phyloP scores from a whole-genome alignment of 64 coral and sea anemone genomes.

The Montipora efflorescens region DNA sequence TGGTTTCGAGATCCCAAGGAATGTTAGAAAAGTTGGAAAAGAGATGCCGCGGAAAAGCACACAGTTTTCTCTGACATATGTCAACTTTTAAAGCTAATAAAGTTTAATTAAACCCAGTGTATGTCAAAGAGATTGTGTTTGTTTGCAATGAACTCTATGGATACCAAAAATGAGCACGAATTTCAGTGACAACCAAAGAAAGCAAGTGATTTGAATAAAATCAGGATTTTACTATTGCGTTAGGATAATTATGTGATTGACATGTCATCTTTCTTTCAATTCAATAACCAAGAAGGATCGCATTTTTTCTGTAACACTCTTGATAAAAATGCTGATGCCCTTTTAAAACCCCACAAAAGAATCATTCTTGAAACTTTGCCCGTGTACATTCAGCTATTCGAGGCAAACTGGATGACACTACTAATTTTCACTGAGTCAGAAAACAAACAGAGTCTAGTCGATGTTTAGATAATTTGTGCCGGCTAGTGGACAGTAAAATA shows the following conservation, averaged over 20 bases:
- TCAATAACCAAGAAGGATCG: slow-evolving; percentile 10
- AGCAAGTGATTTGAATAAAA: slow-evolving; percentile 52
- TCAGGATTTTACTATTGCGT: slow-evolving; percentile 20
- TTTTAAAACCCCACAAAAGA: not conserved
- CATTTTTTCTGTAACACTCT: not conserved
- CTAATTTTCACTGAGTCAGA: slow-evolving; percentile 2
- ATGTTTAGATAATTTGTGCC: slow-evolving; percentile 71
- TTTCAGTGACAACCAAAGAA: not conserved
- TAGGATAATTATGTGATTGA: slow-evolving; percentile 24
- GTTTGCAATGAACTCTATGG: slow-evolving; percentile 34
- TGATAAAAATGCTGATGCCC: not conserved
- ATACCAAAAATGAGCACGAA: slow-evolving; percentile 48
- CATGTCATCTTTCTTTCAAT: not conserved
- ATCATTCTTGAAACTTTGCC: not conserved
- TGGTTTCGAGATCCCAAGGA: slow-evolving; percentile 10
- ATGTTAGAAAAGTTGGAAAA: slow-evolving; percentile 19
- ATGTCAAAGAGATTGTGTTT: slow-evolving; percentile 15
- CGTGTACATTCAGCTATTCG: not conserved
- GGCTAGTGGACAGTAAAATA: slow-evolving; percentile 31
- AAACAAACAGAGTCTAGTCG: slow-evolving; percentile 56
- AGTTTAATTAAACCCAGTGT: slow-evolving; percentile 48
- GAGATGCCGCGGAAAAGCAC: slow-evolving; percentile 11
- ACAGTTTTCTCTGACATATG: not conserved
- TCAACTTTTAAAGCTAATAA: slow-evolving; percentile 54
- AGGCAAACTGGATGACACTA: slow-evolving; percentile 41